Evolutionary conservation across 2,888 invertebrate species (phyloP), one percentile per base, ranked within the genome.

Genomic region (Carterocephalus palaemon): DNA sequence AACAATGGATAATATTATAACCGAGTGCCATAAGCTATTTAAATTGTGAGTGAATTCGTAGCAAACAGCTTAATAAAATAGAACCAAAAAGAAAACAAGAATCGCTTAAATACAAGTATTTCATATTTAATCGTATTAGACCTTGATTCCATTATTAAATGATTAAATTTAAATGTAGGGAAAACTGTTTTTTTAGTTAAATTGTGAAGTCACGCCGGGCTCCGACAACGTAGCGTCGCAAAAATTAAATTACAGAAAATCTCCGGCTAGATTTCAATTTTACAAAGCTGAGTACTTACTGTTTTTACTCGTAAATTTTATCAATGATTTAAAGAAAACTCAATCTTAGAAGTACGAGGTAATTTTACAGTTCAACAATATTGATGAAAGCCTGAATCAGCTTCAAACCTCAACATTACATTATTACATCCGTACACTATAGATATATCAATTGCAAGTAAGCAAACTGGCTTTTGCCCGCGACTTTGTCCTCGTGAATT

Each of bases 211-310:
- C 36, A 43, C 43, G 36, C 36, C 43, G 29, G 69, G 66, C 70
- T 70, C 63, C 63, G 73, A 75, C 75, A 75, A 76, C 75, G 73
- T 69, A 71, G 69, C 74, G 67, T 69, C 72, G 69, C 76, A 79
- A 78, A 76, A 83, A 83, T 82, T 76, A 81, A 82, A 83, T 82
- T 78, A 80, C 73, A 62, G 59, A 56, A 69, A 67, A 70, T 73
- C 81, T 43, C 70, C 74, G 48, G 56, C 73, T 43, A 75, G 71
- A 74, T 77, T 75, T 75, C 75, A 73, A 77, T 79, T 81, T 75
- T 72, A 73, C 69, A 70, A 69, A 64, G 71, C 65, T 53, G 16
- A 37, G 29, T 22, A 43, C 32, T 46, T 22, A 43, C 32, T 46
- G 26, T 38, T 46, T 38, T 32, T 37, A 37, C 26, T 38, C 20